Conservation (phyloP, 1,140 invertebrate genomes). For the Oryzaephilus surinamensis region DNA sequence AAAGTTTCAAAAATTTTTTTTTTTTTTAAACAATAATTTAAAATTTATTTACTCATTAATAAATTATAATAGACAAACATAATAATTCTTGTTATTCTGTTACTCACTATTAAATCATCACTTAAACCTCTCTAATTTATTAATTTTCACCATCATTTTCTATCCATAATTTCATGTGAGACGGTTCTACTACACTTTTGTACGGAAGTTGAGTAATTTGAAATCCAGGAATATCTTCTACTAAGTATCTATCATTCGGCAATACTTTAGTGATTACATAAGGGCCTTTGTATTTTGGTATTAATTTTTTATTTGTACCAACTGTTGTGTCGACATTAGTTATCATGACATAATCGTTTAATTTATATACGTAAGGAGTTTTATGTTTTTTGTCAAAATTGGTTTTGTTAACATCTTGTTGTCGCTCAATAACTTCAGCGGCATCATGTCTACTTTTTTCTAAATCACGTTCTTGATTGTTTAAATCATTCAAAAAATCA, state of each 20-base stretch:
- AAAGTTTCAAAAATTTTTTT: no score
- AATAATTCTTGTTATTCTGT: no score
- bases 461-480: conserved; percentile 5
- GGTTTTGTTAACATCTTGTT: conserved; percentile 8
- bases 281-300: conserved; percentile 25
- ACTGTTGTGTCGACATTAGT: conserved; percentile 20
- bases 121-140: no score
- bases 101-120: no score
- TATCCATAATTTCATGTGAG: no score
- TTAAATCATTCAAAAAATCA: conserved; percentile 2
- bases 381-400: conserved; percentile 18
- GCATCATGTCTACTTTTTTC: conserved; percentile 2
- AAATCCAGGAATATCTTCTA: conserved; percentile 21
- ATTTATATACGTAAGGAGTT: conserved; percentile 12
- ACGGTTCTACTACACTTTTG: no score
- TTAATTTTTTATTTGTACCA: conserved; percentile 23
- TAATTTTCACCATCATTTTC: no score
- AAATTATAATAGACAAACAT: no score
- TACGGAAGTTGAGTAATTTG: conserved; percentile 17
- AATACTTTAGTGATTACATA: conserved; percentile 24
- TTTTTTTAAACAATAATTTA: no score
- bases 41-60: no score
- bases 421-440: conserved; percentile 7
- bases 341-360: conserved; percentile 25
- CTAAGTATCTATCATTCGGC: conserved; percentile 21